phyloP scores from a whole-genome alignment of 2,888 invertebrate genomes.

The Drosophila infuscata region DNA sequence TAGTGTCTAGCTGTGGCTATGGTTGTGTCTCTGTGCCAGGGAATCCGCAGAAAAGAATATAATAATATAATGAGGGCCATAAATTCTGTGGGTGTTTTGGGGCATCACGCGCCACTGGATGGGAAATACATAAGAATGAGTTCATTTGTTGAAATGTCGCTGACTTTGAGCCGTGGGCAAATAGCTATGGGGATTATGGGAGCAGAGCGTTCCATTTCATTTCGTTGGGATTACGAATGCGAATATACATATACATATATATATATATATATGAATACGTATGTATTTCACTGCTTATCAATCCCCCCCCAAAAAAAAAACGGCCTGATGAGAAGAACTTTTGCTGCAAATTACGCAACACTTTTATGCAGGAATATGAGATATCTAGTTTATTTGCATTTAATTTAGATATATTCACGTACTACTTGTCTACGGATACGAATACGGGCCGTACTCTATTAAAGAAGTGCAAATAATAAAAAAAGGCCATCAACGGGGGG shows the following conservation, averaged over 20 bases:
- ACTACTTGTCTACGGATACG: not conserved
- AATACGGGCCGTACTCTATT: constrained; percentile 2
- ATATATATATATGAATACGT: not conserved
- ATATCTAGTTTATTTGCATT: constrained; percentile 47
- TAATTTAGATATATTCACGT: constrained; percentile 43
- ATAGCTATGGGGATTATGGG: constrained; percentile 62
- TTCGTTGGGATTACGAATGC: constrained; percentile 35
- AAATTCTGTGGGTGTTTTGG: constrained; percentile 38
- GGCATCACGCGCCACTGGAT: constrained; percentile 47
- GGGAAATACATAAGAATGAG: constrained; percentile 30
- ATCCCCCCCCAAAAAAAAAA: constrained; percentile 14
- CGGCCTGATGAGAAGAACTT: constrained; percentile 31
- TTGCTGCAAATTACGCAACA: constrained; percentile 43
- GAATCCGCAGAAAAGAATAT: constrained; percentile 25
- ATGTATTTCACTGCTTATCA: constrained; percentile 30
- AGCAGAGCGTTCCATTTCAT: constrained; percentile 20
- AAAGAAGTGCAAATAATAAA: constrained; percentile 27
- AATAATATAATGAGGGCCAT: constrained; percentile 17
- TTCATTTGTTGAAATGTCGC: constrained; percentile 39
- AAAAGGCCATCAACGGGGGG: constrained; percentile 18
- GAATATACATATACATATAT: not conserved
- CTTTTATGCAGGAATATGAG: constrained; percentile 26
- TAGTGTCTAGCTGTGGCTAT: not conserved
- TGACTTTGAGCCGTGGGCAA: constrained; percentile 59
- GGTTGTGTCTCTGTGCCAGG: constrained; percentile 11